These are phyloP conservation scores for Amphiura filiformis DNA, from an alignment of 35 echinoderm and acorn worm species.

Conservation along the genomic window DNA sequence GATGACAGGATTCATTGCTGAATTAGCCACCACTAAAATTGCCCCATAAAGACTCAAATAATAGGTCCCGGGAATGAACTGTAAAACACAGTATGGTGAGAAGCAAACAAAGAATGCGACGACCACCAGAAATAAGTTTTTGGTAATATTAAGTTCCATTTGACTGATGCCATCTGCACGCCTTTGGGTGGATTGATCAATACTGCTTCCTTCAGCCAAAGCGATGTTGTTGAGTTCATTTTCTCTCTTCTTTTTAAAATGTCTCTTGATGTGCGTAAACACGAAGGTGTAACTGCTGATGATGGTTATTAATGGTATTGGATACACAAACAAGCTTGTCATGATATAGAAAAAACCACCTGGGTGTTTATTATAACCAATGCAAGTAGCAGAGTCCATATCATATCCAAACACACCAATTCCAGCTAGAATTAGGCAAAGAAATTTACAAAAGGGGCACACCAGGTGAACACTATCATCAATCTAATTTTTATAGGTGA, in stretches of 20 bases:
- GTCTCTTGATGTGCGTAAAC: constrained; percentile 59
- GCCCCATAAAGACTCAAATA: neutral
- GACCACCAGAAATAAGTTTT: neutral
- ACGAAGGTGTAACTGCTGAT: constrained; percentile 60
- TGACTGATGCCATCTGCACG: too few species aligned
- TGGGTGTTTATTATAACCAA: constrained; percentile 45
- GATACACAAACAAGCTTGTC: constrained; percentile 52
- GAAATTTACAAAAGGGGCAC: constrained; percentile 35
- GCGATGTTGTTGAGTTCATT: neutral
- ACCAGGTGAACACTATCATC: constrained; percentile 57
- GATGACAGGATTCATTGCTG: neutral
- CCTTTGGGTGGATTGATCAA: too few species aligned
- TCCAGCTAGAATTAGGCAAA: constrained; percentile 59
- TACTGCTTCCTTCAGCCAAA: too few species aligned
- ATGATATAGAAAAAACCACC: constrained; percentile 62
- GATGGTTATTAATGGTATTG: constrained; percentile 65
- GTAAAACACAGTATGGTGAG: neutral
- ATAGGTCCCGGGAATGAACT: neutral
- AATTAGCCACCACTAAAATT: neutral
- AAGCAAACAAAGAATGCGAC: neutral
- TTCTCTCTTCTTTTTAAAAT: constrained; percentile 41
- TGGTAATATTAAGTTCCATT: neutral
- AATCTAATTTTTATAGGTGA: constrained; percentile 29
- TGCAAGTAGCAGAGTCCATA: constrained; percentile 57
- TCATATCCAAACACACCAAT: constrained; percentile 76